These are phyloP conservation scores for Drosophila nebulosa DNA, from an alignment of 1,140 invertebrate genomes.

Conservation along the genomic window DNA sequence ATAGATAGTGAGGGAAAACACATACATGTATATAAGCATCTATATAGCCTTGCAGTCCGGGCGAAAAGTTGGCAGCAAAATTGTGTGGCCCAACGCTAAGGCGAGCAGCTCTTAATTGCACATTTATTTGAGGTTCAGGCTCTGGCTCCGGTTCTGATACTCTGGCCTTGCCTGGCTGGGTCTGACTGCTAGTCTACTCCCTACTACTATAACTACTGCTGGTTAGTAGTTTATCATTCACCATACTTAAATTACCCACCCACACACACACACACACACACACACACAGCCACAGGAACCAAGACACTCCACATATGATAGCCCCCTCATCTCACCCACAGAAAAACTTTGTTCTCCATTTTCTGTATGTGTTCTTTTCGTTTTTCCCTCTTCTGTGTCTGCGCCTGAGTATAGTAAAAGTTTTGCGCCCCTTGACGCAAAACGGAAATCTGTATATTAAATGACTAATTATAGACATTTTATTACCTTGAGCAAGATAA, in stretches of 20 bases:
- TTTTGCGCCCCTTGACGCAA: constrained; percentile 77
- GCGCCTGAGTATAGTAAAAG: constrained; percentile 40
- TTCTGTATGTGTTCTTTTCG: constrained; percentile 27
- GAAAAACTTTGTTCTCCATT: constrained; percentile 60
- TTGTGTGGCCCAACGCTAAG: constrained; percentile 73
- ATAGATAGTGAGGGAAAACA: too few species aligned
- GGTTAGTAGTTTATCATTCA: constrained; percentile 79
- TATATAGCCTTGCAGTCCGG: constrained; percentile 26
- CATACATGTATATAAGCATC: constrained; percentile 30
- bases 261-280: too few species aligned
- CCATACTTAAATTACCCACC: constrained; percentile 68
- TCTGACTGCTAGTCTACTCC: constrained; percentile 2
- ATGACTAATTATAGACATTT: constrained; percentile 80
- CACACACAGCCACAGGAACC: constrained; percentile 2
- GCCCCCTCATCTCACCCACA: constrained; percentile 1
- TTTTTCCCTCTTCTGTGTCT: constrained; percentile 16
- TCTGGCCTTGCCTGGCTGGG: neutral
- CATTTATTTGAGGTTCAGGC: constrained; percentile 73
- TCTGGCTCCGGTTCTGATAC: neutral
- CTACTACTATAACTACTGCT: constrained; percentile 18
- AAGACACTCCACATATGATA: constrained; percentile 28
- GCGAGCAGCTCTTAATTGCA: constrained; percentile 77
- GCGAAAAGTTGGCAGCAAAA: constrained; percentile 69
- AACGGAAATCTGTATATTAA: constrained; percentile 79
- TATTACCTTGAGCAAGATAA: constrained; percentile 79